A percentile compares a stretch with the other conserved stretches of the same genome.
Evolutionary conservation across 2,113 vertebrate genomes (phyloP).

Genomic region (Crotalus viridis): DNA sequence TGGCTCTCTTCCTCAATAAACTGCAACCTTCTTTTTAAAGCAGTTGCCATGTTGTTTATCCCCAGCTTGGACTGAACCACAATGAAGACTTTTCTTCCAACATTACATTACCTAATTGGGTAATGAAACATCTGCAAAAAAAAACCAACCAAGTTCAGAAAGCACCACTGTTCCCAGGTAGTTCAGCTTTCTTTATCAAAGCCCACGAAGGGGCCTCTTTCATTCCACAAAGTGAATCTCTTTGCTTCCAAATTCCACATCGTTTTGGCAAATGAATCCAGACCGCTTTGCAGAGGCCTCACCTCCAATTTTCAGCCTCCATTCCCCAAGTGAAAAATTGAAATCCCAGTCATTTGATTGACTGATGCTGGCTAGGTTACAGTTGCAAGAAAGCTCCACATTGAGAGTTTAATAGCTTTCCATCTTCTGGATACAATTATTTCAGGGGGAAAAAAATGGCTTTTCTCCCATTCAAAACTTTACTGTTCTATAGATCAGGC

Average conservation of each 20-base stretch:
- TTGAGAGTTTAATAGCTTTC: not conserved
- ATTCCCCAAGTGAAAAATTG: not conserved
- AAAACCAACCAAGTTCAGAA: too few relatives aligned
- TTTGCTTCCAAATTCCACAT: not conserved
- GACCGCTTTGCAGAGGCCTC: not conserved
- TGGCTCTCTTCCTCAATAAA: too few relatives aligned
- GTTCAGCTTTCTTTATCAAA: not conserved
- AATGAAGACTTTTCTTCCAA: too few relatives aligned
- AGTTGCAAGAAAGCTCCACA: not conserved
- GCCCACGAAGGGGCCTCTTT: not conserved
- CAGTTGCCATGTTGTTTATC: too few relatives aligned
- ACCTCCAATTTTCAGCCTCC: not conserved
- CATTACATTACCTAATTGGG: too few relatives aligned
- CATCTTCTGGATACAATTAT: slow-evolving; percentile 25
- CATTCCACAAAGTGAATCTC: not conserved
- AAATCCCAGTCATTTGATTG: not conserved
- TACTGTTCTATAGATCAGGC: not conserved
- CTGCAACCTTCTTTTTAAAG: too few relatives aligned
- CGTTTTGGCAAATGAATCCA: not conserved
- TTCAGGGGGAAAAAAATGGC: not conserved
- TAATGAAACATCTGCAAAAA: too few relatives aligned
- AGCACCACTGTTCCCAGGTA: not conserved
- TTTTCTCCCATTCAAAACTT: slow-evolving; percentile 24
- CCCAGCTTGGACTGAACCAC: too few relatives aligned
- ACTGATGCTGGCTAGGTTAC: not conserved